Evolutionary conservation across 1,140 invertebrate genomes (phyloP).

Genomic region (Phortica variegata): DNA sequence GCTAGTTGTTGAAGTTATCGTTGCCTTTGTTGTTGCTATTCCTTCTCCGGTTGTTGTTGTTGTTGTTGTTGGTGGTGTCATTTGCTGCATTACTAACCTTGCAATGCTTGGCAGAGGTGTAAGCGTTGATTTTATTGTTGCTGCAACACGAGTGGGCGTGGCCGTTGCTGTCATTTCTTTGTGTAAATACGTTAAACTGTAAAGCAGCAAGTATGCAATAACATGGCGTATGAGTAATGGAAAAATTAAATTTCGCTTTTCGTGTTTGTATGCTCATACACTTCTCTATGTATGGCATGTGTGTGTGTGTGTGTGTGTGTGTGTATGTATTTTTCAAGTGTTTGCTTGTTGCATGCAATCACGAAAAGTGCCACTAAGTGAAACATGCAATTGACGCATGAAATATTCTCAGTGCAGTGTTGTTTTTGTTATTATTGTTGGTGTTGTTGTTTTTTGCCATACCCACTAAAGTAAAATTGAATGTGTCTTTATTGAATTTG

Average conservation of each 20-base stretch:
- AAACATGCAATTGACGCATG: conserved; percentile 54
- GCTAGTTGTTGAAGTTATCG: conserved; percentile 13
- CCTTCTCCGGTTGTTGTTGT: conserved; percentile 6
- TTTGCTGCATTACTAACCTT: conserved; percentile 35
- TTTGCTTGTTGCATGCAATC: conserved; percentile 39
- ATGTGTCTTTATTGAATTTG: conserved; percentile 29
- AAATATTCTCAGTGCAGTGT: conserved; percentile 25
- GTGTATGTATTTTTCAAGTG: conserved; percentile 1
- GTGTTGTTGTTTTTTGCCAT: background rate
- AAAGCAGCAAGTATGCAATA: no score
- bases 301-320: conserved; percentile 2
- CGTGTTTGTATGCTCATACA: conserved; percentile 22
- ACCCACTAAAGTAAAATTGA: background rate
- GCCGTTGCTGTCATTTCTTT: conserved; percentile 51
- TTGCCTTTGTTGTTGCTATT: conserved; percentile 3
- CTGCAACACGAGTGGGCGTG: conserved; percentile 4
- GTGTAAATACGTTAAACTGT: conserved; percentile 56
- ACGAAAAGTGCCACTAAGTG: conserved; percentile 51
- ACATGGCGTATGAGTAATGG: conserved; percentile 55
- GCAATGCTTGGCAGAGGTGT: conserved; percentile 23
- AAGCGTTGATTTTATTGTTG: background rate
- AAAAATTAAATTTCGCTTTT: conserved; percentile 54
- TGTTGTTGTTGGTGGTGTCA: conserved; percentile 30
- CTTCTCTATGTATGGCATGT: background rate
- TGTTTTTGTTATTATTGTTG: conserved; percentile 25